Evolutionary conservation across 2,888 invertebrate species (phyloP).

Genomic region (Blastobasis adustella): DNA sequence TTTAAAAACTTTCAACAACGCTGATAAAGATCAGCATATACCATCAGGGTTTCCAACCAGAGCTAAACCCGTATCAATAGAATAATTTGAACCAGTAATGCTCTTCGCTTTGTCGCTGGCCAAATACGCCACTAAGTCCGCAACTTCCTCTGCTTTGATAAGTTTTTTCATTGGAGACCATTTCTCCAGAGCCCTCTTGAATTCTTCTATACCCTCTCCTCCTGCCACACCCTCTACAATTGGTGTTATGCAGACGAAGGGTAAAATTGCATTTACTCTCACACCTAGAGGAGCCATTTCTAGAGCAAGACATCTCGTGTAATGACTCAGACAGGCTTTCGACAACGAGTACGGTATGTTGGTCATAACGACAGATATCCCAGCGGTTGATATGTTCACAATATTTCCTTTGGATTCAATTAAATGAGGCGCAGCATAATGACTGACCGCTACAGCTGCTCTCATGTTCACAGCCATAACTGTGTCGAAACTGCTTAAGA

Average conservation of each 20-base stretch:
- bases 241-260: constrained; percentile 76
- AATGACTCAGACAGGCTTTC: constrained; percentile 83
- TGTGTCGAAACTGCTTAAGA: constrained; percentile 27
- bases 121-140: constrained; percentile 29
- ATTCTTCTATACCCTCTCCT: constrained; percentile 11
- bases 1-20: too few relatives aligned
- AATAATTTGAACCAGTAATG: constrained; percentile 32
- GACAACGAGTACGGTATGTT: constrained; percentile 75
- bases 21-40: too few relatives aligned
- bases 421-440: constrained; percentile 21
- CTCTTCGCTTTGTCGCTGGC: constrained; percentile 37
- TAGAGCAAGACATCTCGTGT: constrained; percentile 82
- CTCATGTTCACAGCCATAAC: constrained; percentile 30
- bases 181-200: too few relatives aligned
- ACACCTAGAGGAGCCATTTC: constrained; percentile 75
- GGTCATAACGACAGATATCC: not conserved
- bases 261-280: constrained; percentile 81
- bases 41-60: not conserved
- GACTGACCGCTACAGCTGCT: constrained; percentile 26
- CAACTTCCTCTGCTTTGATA: constrained; percentile 28
- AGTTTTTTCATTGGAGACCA: not conserved
- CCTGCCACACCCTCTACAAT: constrained; percentile 18
- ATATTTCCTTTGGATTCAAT: constrained; percentile 30
- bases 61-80: constrained; percentile 22
- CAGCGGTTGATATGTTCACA: constrained; percentile 26